Base-by-base conservation (phyloP, 2,113 vertebrate species). In the Siniperca chuatsi region DNA sequence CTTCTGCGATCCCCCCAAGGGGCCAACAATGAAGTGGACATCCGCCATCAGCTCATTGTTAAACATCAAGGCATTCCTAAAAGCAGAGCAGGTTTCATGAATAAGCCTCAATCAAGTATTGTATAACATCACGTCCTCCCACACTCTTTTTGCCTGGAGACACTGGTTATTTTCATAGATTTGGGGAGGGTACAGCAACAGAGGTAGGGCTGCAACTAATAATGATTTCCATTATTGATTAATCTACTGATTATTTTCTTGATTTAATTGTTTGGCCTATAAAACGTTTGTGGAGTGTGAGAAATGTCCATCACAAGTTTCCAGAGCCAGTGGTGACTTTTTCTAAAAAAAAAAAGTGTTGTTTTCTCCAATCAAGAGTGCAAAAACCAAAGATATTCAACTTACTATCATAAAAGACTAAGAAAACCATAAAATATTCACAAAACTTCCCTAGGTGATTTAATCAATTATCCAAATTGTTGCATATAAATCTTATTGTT, bases 31-130 rank as follows among this genome's bases (percentile, higher is more conserved):
- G 94, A 99, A 99, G 95, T 98, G 98, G 80, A 99, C 96, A 23
- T 99, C 98, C 1, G 98, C 98, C 98, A 99, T 99, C 91, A 98
- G 97, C 93, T 99, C 98, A 91, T 97, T 99, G 95, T 99, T 99
- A 92, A 98, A 99, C 98, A 99, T 99, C 87, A 98, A 94, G 70
- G 98, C 98, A 89, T 99, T 99, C 96, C 98, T 99, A 82, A 62
- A 77, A 82, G 54, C 35, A 83, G 64, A 79, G 78, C 78, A 84
- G 77, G 52, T 75, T 86, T 81, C 72, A 78, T 4, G 1, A 76
- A 33, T 69, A 23, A 88, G 71, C 75, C 69, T 71, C 60, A 2
- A 71, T 76, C 46, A 2, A 81, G 75, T 67, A 50, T 91, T 90
- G 85, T 68, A 23, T 84, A 81, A 92, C 82, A 73, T 13, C 37